Conservation (phyloP, 2,888 invertebrate genomes). For the Eupithecia vulgata region DNA sequence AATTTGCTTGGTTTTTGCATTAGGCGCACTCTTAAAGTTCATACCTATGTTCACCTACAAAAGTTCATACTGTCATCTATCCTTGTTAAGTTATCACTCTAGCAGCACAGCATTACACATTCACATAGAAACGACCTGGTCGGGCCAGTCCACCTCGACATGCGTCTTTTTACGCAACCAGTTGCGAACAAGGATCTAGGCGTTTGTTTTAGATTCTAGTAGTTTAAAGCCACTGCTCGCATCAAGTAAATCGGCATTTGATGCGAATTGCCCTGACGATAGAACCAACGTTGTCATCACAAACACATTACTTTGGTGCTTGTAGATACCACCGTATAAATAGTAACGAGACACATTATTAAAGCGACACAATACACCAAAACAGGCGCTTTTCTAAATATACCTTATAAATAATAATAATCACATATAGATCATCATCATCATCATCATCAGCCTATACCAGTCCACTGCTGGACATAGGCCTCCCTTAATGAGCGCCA, state of each 20-base stretch:
- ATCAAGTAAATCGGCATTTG: neutral
- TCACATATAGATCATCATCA: no score
- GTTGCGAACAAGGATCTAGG: constrained; percentile 9
- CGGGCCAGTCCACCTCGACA: constrained; percentile 2
- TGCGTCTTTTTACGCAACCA: constrained; percentile 15
- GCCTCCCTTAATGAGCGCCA: no score
- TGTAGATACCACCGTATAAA: no score
- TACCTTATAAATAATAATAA: no score
- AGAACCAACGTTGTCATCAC: neutral
- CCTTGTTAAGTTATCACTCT: neutral
- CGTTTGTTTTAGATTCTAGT: neutral
- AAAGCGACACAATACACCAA: no score
- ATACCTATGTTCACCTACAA: neutral
- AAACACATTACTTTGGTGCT: no score
- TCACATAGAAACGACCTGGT: constrained; percentile 22
- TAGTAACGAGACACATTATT: no score
- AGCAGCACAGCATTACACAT: constrained; percentile 13
- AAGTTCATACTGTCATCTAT: constrained; percentile 1
- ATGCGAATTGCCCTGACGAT: neutral
- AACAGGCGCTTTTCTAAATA: no score
- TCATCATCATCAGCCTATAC: no score
- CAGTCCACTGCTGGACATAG: no score
- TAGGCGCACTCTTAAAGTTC: no score
- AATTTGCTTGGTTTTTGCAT: no score
- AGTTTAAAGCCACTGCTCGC: neutral